phyloP scores from a whole-genome alignment of 2,888 invertebrate genomes.

The Chaitophorus viminalis region DNA sequence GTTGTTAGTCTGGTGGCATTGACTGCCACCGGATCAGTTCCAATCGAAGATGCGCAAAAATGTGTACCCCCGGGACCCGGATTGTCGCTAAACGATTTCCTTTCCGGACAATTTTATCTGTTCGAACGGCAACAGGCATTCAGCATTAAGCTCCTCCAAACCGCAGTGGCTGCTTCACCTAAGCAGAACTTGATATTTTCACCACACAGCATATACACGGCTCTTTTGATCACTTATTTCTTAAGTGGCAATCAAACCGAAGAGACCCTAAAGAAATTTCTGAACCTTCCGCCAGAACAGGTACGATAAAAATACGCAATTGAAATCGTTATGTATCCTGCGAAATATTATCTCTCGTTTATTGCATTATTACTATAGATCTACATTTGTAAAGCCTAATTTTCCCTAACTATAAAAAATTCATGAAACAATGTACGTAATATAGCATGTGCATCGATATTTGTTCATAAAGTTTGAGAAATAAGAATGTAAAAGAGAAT shows the following conservation, averaged over 20 bases:
- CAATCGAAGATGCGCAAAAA: background rate
- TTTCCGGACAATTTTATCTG: constrained; percentile 52
- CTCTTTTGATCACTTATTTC: constrained; percentile 81
- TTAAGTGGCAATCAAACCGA: constrained; percentile 80
- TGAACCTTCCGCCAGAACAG: constrained; percentile 72
- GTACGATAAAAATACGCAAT: constrained; percentile 66
- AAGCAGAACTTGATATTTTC: constrained; percentile 82
- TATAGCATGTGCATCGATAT: too few species aligned
- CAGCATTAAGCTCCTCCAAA: constrained; percentile 62
- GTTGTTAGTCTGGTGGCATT: background rate
- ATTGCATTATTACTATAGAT: too few species aligned
- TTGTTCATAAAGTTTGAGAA: too few species aligned
- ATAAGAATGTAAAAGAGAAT: too few species aligned
- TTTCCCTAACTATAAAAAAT: too few species aligned
- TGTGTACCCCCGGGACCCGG: constrained; percentile 47
- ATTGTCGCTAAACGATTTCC: constrained; percentile 39
- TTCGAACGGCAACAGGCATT: constrained; percentile 62
- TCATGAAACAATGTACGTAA: too few species aligned
- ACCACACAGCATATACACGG: constrained; percentile 86
- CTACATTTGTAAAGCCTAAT: too few species aligned
- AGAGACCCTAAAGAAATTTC: constrained; percentile 72
- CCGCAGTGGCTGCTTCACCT: constrained; percentile 54
- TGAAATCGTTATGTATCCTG: too few species aligned
- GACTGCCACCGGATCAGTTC: background rate
- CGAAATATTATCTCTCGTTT: too few species aligned